These are phyloP conservation scores for Sphaerophoria rueppellii DNA, from an alignment of 2,888 invertebrate genomes.

Conservation along the genomic window DNA sequence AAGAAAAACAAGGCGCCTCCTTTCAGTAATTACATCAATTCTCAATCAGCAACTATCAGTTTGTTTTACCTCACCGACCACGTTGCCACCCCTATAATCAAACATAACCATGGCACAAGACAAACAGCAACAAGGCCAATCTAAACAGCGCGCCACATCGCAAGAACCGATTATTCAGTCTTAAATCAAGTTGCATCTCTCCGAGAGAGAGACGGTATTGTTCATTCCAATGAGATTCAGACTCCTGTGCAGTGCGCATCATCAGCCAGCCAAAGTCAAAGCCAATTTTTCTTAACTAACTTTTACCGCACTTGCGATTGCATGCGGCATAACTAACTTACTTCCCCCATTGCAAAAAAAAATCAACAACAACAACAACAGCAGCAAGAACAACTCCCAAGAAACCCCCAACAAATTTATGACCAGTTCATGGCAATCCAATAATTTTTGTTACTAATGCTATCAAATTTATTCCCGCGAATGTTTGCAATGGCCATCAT, in stretches of 20 bases:
- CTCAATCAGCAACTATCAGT: constrained; percentile 46
- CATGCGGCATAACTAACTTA: constrained; percentile 33
- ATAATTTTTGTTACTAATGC: constrained; percentile 72
- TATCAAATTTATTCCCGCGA: constrained; percentile 65
- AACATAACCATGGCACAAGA: constrained; percentile 33
- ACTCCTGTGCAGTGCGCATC: constrained; percentile 49
- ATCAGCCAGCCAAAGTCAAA: neutral
- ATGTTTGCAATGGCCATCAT: constrained; percentile 3
- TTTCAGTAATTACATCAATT: constrained; percentile 67
- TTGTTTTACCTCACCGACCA: constrained; percentile 45
- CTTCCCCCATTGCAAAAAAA: constrained; percentile 32
- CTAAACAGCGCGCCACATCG: constrained; percentile 21
- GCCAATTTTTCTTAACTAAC: constrained; percentile 10
- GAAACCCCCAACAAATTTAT: constrained; percentile 58
- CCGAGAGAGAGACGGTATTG: constrained; percentile 49
- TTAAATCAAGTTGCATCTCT: constrained; percentile 51
- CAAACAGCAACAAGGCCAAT: constrained; percentile 34
- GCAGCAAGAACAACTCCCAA: constrained; percentile 13
- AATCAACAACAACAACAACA: no score
- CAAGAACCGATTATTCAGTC: constrained; percentile 28
- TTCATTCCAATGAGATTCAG: constrained; percentile 48
- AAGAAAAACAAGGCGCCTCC: constrained; percentile 57
- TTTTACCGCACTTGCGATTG: constrained; percentile 20
- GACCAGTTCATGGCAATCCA: constrained; percentile 68
- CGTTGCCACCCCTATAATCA: constrained; percentile 62